Evolutionary conservation across 2,113 vertebrate genomes (phyloP), one percentile per base, ranked within the genome.

Genomic region (Otis tarda): DNA sequence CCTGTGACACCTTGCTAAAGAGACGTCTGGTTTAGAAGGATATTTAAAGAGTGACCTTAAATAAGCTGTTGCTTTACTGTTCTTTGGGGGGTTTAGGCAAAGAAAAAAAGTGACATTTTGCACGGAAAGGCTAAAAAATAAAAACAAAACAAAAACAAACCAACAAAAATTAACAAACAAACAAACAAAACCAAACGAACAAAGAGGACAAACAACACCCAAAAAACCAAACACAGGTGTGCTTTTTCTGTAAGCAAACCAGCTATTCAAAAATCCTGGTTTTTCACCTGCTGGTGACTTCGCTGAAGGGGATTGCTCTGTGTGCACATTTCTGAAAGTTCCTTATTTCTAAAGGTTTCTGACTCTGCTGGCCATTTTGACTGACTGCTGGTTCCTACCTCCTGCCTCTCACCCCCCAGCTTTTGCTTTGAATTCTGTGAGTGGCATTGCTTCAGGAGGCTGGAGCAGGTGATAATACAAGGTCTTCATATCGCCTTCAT

Each of bases 401-500:
- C 41, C 41, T 43, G 41, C 41, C 41, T 43, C 41, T 14, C 41
- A 6, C 8, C 27, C 37, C 14, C 14, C 23, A 22, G 0, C 5
- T 76, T 92, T 21, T 43, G 43, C 43, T 50, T n/a, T 68, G 33
- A 47, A 17, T 57, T 64, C 20, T 74, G 9, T 12, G 49, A 83
- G 41, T 12, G n/a, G 14, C 52, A 31, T 71, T 65, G n/a, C 56
- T 69, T 82, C 12, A 1, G 28, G 67, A 84, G 31, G 49, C 53
- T 30, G 52, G 13, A 50, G 52, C 57, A 71, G 53, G 14, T 14
- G 53, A 31, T n/a, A 35, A 2, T 14, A 30, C 33, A 22, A 33
- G 19, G 30, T 73, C 55, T 65, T 33, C 0, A 0, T 6, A 30
- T 31, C 43, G 50, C 61, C 23, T 68, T 63, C 14, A 5, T 49